Base-by-base conservation (phyloP, 2,113 vertebrate genomes). In the Caracal caracal region DNA sequence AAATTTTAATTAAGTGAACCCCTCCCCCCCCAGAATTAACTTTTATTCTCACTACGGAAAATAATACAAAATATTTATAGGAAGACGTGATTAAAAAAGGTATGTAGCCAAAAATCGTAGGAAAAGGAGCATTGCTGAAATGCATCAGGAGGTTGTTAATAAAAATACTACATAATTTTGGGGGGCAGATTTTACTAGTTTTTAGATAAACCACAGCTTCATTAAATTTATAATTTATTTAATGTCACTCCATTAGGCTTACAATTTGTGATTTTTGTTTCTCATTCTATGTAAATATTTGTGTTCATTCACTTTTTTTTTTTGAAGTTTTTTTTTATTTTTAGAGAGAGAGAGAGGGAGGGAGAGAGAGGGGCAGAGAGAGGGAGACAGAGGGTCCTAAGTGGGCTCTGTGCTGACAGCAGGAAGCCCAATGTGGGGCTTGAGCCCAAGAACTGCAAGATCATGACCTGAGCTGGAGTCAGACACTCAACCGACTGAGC, bases 31-130 rank as follows among this genome's bases (percentile, higher is more conserved):
- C 28, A 88, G 16, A 28, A 15, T 10, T 16, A 70, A 82, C 35
- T 93, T 47, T 88, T 30, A 73, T 96, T 80, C 33, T 94, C 19
- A 43, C 9, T 47, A 15, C 40, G 94, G 37, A 78, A 94, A 78
- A 33, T 73, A 47, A 59, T 81, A 90, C 13, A 37, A 71, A 65
- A 37, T 47, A 73, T 47, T 90, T 68, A 84, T 17, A 61, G 49
- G 78, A 93, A 81, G 37, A 97, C 89, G 53, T 56, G 30, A 81
- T 68, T 78, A 78, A 37, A 94, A 71, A 70, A 22, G 10, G 15
- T n/a, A 37, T 51, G 20, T 24, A 94, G 28, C 37, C 26, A 70
- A 93, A 86, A 53, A 79, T 30, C 53, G 17, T 26, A 92, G 78
- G 30, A 51, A 90, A 96, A 40, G 30, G 30, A 73, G 9, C 28